A percentile compares a stretch with the other conserved stretches of the same genome.
Evolutionary conservation across 2,797 vertebrate genomes (phyloP).

Genomic region (Smutsia temminckii): DNA sequence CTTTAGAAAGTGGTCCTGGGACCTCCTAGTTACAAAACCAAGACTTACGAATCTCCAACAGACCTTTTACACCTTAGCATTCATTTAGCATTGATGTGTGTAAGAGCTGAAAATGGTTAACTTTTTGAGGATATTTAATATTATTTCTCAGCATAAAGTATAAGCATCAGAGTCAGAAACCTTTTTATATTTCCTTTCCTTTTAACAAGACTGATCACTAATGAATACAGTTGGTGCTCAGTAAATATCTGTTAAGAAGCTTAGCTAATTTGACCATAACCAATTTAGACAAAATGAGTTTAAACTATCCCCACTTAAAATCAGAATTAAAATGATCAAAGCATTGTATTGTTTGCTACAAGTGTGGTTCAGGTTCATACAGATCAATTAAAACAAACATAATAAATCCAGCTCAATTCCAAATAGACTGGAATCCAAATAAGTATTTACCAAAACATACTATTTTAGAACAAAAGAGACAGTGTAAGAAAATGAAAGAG

Average conservation of each 20-base stretch:
- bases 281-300: constrained; percentile 38
- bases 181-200: neutral
- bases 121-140: neutral
- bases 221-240: constrained; percentile 1
- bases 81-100: neutral
- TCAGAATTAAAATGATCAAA: constrained; percentile 27
- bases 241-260: constrained; percentile 37
- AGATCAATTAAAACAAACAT: constrained; percentile 9
- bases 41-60: neutral
- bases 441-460: constrained; percentile 13
- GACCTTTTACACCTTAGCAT: neutral
- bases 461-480: constrained; percentile 10
- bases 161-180: neutral
- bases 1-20: neutral
- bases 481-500: constrained; percentile 45
- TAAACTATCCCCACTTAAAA: neutral
- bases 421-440: constrained; percentile 2
- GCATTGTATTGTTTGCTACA: neutral
- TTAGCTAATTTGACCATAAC: constrained; percentile 19
- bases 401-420: constrained; percentile 30
- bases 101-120: neutral
- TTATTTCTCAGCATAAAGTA: constrained; percentile 30
- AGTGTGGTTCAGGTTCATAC: neutral
- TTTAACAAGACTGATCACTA: neutral
- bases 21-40: neutral